These are phyloP conservation scores for Heliconius eleuchia DNA, from an alignment of 1,140 invertebrate genomes.

Conservation along the genomic window DNA sequence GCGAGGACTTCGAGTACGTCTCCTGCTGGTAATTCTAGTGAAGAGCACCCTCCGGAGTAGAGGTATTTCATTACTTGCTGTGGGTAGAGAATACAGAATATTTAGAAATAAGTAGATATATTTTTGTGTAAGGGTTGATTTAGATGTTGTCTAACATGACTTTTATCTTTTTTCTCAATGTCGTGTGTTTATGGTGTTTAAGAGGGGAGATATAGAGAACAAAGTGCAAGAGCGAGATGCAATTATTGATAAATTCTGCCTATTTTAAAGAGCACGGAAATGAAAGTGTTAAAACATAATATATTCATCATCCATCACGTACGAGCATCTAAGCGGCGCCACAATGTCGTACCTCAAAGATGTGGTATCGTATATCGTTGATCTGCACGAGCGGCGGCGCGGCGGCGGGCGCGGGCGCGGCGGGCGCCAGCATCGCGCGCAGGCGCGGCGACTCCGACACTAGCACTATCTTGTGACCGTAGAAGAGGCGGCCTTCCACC, in stretches of 20 bases:
- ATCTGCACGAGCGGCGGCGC: constrained; percentile 92
- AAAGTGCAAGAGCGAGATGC: no score
- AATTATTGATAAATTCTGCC: no score
- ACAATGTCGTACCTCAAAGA: constrained; percentile 87
- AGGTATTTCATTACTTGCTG: constrained; percentile 96
- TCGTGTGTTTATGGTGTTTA: no score
- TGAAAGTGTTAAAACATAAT: no score
- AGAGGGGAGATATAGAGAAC: no score
- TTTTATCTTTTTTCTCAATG: no score
- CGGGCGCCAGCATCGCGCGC: constrained; percentile 89
- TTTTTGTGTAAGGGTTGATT: neutral
- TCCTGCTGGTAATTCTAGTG: constrained; percentile 87
- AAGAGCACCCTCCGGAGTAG: constrained; percentile 92
- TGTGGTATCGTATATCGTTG: constrained; percentile 95
- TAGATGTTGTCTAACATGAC: no score
- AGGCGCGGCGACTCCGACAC: constrained; percentile 94
- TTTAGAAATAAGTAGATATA: no score
- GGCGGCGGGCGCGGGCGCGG: constrained; percentile 50
- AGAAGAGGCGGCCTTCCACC: constrained; percentile 95
- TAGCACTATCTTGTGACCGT: constrained; percentile 95
- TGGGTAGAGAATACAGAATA: constrained; percentile 30
- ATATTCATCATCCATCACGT: no score
- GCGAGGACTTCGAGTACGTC: constrained; percentile 95
- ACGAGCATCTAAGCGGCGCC: no score
- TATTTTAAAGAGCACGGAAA: no score